Evolutionary conservation across 2,113 vertebrate genomes (phyloP).

Genomic region (Anarrhichthys ocellatus): DNA sequence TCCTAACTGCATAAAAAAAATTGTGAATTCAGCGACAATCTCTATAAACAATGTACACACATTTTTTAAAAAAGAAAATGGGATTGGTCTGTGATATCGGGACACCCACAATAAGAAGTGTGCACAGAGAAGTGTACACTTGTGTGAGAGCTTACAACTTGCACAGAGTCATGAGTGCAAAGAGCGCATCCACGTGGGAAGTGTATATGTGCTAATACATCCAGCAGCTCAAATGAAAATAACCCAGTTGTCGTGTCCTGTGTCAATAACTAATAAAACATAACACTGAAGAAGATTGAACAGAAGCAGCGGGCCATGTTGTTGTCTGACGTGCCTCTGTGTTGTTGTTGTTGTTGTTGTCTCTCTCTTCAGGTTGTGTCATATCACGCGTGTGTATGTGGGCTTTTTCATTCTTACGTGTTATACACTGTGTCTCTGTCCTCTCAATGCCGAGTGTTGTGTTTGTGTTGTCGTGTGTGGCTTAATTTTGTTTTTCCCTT

Average conservation of each 20-base stretch:
- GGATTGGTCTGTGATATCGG: constrained; percentile 32
- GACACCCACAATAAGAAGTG: constrained; percentile 15
- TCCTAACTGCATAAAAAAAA: constrained; percentile 11
- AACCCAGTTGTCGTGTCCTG: constrained; percentile 64
- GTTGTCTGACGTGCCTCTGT: constrained; percentile 86
- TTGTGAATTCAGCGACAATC: constrained; percentile 35
- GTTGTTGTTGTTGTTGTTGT: constrained; percentile 85
- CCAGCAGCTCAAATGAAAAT: constrained; percentile 59
- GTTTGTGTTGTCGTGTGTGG: constrained; percentile 74
- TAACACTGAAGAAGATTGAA: constrained; percentile 66
- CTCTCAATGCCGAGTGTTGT: constrained; percentile 74
- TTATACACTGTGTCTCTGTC: constrained; percentile 81
- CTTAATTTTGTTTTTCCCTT: constrained; percentile 67
- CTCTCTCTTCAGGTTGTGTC: constrained; percentile 88
- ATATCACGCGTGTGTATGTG: constrained; percentile 89
- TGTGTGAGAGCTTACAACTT: constrained; percentile 44
- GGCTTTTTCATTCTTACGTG: constrained; percentile 85
- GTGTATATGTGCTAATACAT: constrained; percentile 39
- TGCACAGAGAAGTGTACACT: constrained; percentile 28
- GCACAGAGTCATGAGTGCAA: constrained; percentile 42
- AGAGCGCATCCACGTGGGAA: constrained; percentile 34
- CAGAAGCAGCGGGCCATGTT: constrained; percentile 69
- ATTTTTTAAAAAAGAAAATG: constrained; percentile 32
- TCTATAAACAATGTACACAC: constrained; percentile 36
- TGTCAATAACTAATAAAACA: constrained; percentile 67